Base-by-base conservation (phyloP, 2,113 vertebrate species). In the Dasypus novemcinctus region DNA sequence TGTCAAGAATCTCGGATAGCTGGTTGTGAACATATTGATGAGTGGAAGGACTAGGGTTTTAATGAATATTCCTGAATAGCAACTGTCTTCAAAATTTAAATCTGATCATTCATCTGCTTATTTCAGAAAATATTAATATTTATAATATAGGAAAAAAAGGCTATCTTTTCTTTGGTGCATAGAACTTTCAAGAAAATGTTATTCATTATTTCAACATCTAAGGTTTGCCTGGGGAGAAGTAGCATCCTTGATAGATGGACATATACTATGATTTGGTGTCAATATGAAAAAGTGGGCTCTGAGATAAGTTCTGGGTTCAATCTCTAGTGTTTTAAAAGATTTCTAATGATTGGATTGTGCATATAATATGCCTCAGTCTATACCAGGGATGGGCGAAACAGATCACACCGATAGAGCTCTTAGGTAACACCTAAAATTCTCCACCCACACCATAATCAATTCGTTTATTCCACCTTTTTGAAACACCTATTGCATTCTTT, bases 141-240 rank as follows among this genome's bases (percentile, higher is more conserved):
- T 46, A 71, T 78, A 59, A 75, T 59, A 59, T 83, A 72, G 46
- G 46, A 5, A 49, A 43, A 92, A 94, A 86, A 38, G 25, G 7
- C 54, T 52, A 92, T 23, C 11, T 90, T 57, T 82, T 25, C 36
- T 95, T 63, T 57, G 46, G 4, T 81, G 13, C 2, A 31, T 12
- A 87, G 17, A 90, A 38, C 49, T 93, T 93, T 87, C 23, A 92
- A 29, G 43, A 94, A 79, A 89, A 86, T 81, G 68, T 72, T 80
- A 81, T 27, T 87, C 54, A 33, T 87, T 66, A 75, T 94, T 94
- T 89, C 31, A 87, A 64, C n/a, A 83, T 63, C 14, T 72, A 49
- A 25, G 66, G 13, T 90, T 82, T 57, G 43, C 41, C 23, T 2
- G 1, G 76, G 14, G 43, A 93, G 15, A 15, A 71, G 23, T 9